Conservation (phyloP, 2,888 invertebrate genomes). For the Morpho achilles region DNA sequence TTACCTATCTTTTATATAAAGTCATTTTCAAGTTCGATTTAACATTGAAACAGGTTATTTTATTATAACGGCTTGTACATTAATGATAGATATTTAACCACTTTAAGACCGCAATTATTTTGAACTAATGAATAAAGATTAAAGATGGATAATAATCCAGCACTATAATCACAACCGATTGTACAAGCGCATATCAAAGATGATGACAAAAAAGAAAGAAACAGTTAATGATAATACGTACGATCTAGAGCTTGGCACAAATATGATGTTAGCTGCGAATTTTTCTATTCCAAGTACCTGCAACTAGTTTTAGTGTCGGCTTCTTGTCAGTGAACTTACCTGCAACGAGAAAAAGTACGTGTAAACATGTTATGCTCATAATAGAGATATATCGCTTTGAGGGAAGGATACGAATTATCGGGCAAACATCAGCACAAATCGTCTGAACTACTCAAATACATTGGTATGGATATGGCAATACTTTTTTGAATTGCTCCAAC, state of each 20-base stretch:
- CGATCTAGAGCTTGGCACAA: conserved; percentile 24
- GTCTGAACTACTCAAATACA: conserved; percentile 6
- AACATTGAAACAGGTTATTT: too few species aligned
- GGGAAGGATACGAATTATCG: conserved; percentile 9
- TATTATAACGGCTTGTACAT: neutral
- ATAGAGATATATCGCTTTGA: conserved; percentile 20
- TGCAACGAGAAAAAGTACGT: conserved; percentile 30
- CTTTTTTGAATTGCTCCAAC: neutral
- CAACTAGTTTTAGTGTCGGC: conserved; percentile 28
- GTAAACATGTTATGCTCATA: conserved; percentile 17
- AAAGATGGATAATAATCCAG: conserved; percentile 20
- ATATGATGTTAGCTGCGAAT: conserved; percentile 30
- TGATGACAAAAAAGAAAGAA: conserved; percentile 21
- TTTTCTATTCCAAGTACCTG: conserved; percentile 29
- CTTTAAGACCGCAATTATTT: conserved; percentile 8
- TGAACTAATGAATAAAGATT: conserved; percentile 19
- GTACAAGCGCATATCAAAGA: conserved; percentile 23
- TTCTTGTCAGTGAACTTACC: conserved; percentile 33
- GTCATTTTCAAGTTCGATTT: too few species aligned
- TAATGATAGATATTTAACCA: conserved; percentile 11
- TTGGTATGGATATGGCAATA: neutral
- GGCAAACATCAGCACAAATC: conserved; percentile 4
- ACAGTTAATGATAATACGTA: conserved; percentile 25
- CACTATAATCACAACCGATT: conserved; percentile 23
- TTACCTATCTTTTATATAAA: too few species aligned